Conservation (phyloP, 2,797 vertebrate species). For the Sebastes diploproa region DNA sequence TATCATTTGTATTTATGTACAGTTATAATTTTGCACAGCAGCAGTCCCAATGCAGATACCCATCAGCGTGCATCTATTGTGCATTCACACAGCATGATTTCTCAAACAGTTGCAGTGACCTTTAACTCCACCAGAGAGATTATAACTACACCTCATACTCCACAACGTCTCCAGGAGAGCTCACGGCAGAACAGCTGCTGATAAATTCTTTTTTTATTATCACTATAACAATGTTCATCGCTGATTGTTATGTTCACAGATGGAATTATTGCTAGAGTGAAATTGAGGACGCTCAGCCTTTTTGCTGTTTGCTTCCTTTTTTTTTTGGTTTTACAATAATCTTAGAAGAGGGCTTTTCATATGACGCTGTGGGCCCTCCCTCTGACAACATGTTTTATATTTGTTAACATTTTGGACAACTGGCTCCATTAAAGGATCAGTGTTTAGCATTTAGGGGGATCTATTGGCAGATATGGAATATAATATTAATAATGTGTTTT, state of each 20-base stretch:
- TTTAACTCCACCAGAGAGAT: not conserved
- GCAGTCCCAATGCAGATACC: not conserved
- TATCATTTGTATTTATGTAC: not conserved
- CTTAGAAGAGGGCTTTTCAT: not conserved
- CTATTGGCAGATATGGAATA: too few species aligned
- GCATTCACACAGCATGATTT: not conserved
- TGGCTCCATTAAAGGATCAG: not conserved
- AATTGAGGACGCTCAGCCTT: not conserved
- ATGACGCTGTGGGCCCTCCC: too few species aligned
- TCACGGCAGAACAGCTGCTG: not conserved
- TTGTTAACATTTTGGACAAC: not conserved
- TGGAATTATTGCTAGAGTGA: not conserved
- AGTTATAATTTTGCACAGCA: not conserved
- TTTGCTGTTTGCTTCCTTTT: not conserved
- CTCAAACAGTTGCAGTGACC: not conserved
- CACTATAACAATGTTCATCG: not conserved
- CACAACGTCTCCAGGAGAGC: not conserved
- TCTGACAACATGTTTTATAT: not conserved
- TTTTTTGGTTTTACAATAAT: not conserved
- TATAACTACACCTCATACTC: not conserved
- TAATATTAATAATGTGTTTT: too few species aligned
- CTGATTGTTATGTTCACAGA: not conserved
- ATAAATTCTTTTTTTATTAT: not conserved
- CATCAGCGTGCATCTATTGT: not conserved
- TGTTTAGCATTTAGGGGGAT: fast-evolving